Evolutionary conservation across 1,140 invertebrate genomes (phyloP).

Genomic region (Halyomorpha halys): DNA sequence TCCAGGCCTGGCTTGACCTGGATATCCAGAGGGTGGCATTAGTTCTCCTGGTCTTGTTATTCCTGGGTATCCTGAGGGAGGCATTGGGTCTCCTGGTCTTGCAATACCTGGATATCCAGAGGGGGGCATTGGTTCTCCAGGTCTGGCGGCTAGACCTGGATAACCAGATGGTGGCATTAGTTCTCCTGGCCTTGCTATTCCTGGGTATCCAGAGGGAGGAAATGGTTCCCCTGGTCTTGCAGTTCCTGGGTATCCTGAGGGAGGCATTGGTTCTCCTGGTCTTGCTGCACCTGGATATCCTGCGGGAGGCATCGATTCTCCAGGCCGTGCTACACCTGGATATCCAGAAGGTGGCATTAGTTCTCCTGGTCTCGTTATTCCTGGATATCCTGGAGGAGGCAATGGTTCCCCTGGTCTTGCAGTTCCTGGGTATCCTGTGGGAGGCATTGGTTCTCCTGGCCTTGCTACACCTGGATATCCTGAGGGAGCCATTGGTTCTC

Average conservation of each 20-base stretch:
- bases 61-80: constrained; percentile 3
- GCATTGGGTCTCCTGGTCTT: constrained; percentile 14
- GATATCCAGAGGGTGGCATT: constrained; percentile 17
- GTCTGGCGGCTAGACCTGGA: constrained; percentile 9
- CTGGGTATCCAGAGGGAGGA: constrained; percentile 3
- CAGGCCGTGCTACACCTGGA: constrained; percentile 20
- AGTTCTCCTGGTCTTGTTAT: constrained; percentile 15
- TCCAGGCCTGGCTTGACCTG: constrained; percentile 13
- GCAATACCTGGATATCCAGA: constrained; percentile 23
- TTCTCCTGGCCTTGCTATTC: constrained; percentile 19
- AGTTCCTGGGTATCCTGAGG: constrained; percentile 23
- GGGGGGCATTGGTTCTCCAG: constrained; percentile 5
- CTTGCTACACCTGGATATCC: constrained; percentile 17
- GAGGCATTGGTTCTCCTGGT: constrained; percentile 21
- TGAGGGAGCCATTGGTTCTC: constrained; percentile 15
- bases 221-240: constrained; percentile 16
- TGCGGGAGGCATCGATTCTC: constrained; percentile 10
- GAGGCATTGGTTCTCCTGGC: constrained; percentile 25
- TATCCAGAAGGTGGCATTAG: constrained; percentile 16
- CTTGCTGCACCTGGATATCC: constrained; percentile 15
- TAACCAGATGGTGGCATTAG: constrained; percentile 21
- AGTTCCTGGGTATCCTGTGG: too few relatives aligned
- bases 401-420: constrained; percentile 7
- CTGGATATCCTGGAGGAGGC: constrained; percentile 11
- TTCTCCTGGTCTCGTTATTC: constrained; percentile 22